These are phyloP conservation scores for Sarcophilus harrisii DNA, from an alignment of 2,797 vertebrate genomes.

Conservation along the genomic window DNA sequence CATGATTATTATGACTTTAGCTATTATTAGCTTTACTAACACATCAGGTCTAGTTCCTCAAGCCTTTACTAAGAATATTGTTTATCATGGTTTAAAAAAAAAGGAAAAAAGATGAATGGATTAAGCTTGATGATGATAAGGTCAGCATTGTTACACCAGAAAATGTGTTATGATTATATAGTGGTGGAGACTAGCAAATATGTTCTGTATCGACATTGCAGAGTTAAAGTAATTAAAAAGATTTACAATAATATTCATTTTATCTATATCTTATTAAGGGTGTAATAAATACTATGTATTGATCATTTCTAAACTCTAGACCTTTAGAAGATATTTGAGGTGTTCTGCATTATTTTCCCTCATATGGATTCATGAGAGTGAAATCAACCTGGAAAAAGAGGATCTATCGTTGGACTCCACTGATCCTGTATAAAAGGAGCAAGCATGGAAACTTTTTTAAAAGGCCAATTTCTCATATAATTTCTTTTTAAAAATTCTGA, in stretches of 20 bases:
- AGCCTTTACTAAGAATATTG: slow-evolving; percentile 90
- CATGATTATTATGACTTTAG: slow-evolving; percentile 98
- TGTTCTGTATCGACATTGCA: slow-evolving; percentile 95
- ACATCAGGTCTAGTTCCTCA: slow-evolving; percentile 98
- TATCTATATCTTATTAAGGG: slow-evolving; percentile 94
- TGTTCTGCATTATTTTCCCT: slow-evolving; percentile 76
- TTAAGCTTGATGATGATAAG: slow-evolving; percentile 99
- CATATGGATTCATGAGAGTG: slow-evolving; percentile 61
- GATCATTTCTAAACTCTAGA: slow-evolving; percentile 84
- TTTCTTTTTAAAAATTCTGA: slow-evolving; percentile 41
- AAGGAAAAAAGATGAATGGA: slow-evolving; percentile 99
- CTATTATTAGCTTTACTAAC: slow-evolving; percentile 91
- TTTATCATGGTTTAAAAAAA: slow-evolving; percentile 97
- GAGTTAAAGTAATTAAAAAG: slow-evolving; percentile 92
- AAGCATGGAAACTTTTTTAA: slow-evolving; percentile 51
- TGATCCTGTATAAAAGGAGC: slow-evolving; percentile 67
- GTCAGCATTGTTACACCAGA: slow-evolving; percentile 97
- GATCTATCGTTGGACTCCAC: slow-evolving; percentile 69
- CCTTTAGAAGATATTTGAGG: slow-evolving; percentile 80
- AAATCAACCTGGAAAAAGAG: slow-evolving; percentile 59
- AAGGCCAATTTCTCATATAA: slow-evolving; percentile 63
- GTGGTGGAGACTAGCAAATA: slow-evolving; percentile 99
- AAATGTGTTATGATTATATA: slow-evolving; percentile 96
- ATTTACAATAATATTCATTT: slow-evolving; percentile 89
- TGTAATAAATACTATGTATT: slow-evolving; percentile 95